phyloP scores from a whole-genome alignment of 2,888 invertebrate genomes.

The Archips crataeganus region DNA sequence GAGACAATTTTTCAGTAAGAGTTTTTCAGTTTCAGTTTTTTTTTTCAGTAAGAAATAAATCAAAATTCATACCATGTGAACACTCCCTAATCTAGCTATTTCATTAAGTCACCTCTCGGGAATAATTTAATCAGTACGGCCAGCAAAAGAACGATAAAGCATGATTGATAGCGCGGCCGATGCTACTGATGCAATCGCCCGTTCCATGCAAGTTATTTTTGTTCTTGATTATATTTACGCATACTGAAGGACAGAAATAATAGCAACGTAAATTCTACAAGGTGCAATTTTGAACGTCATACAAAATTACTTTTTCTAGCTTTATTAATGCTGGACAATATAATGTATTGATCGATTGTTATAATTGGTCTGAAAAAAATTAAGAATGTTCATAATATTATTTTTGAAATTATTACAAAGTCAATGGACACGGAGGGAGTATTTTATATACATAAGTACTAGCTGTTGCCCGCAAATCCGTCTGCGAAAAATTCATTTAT shows the following conservation, averaged over 20 bases:
- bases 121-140: conserved; percentile 83
- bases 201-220: conserved; percentile 45
- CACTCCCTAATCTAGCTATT: conserved; percentile 63
- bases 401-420: too few species aligned
- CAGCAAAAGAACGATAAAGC: conserved; percentile 79
- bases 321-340: too few species aligned
- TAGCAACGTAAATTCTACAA: background rate
- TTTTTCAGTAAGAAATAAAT: background rate
- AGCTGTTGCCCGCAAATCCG: too few species aligned
- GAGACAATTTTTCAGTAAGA: too few species aligned
- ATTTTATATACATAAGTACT: too few species aligned
- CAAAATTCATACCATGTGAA: conserved; percentile 45
- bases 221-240: conserved; percentile 38
- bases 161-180: conserved; percentile 77
- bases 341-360: too few species aligned
- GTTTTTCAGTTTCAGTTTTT: too few species aligned
- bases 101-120: conserved; percentile 77
- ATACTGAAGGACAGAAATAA: conserved; percentile 30
- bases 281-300: conserved; percentile 4
- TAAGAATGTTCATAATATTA: too few species aligned
- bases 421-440: too few species aligned
- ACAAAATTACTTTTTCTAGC: conserved; percentile 12
- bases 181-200: conserved; percentile 52
- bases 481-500: too few species aligned
- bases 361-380: too few species aligned